Evolutionary conservation across 2,888 invertebrate genomes (phyloP).

Genomic region (Cosmopolites sordidus): DNA sequence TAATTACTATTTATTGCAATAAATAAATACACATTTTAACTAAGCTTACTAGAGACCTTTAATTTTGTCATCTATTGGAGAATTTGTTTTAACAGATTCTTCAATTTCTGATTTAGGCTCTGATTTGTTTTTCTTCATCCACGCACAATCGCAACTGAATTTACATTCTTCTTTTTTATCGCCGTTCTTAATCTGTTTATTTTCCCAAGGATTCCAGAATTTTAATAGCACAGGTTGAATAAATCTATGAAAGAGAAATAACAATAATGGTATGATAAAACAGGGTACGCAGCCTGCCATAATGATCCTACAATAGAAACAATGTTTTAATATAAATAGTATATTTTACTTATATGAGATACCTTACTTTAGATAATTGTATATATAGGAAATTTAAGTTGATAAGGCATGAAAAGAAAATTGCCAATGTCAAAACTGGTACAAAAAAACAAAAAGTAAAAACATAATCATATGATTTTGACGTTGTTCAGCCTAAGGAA

Average conservation of each 20-base stretch:
- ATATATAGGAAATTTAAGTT: no score
- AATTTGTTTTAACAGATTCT: background rate
- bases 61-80: conserved; percentile 5
- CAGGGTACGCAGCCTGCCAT: conserved; percentile 71
- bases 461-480: no score
- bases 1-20: no score
- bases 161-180: conserved; percentile 29
- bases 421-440: no score
- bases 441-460: no score
- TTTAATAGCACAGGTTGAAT: conserved; percentile 76
- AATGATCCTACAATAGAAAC: conserved; percentile 8
- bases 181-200: conserved; percentile 36
- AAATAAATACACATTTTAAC: no score
- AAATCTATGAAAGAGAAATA: conserved; percentile 80
- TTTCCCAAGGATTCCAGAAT: conserved; percentile 79
- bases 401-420: no score
- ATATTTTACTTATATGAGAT: no score
- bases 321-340: no score
- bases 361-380: no score
- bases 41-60: conserved; percentile 1
- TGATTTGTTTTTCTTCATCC: conserved; percentile 29
- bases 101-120: background rate
- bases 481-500: no score
- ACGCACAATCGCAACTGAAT: conserved; percentile 34
- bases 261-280: conserved; percentile 74